Conservation (phyloP, 2,797 vertebrate genomes). For the Sylvilagus floridanus region DNA sequence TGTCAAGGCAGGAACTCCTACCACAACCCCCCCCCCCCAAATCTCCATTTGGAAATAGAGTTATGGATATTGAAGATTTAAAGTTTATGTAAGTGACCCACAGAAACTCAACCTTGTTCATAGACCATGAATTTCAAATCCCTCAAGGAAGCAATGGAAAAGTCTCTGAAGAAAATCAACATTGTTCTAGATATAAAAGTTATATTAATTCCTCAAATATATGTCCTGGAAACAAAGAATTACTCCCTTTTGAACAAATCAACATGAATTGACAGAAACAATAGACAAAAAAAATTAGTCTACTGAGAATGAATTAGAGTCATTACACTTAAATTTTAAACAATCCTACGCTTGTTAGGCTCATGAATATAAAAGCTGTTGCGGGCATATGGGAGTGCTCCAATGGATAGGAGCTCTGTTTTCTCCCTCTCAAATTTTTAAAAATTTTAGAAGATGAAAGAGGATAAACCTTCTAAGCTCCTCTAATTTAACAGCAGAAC, state of each 20-base stretch:
- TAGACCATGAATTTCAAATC: not conserved
- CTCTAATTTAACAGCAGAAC: not conserved
- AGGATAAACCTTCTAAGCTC: not conserved
- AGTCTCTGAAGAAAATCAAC: not conserved
- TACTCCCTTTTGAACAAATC: not conserved
- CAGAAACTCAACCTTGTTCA: not conserved
- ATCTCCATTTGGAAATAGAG: not conserved
- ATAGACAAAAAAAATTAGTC: constrained; percentile 14
- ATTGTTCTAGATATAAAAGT: not conserved
- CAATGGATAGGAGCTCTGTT: too few relatives aligned
- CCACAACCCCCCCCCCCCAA: not conserved
- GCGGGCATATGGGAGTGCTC: too few relatives aligned
- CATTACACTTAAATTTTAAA: not conserved
- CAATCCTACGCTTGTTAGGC: not conserved
- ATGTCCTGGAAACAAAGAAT: not conserved
- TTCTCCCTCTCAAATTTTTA: too few relatives aligned
- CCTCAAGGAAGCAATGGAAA: not conserved
- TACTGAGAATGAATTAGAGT: not conserved
- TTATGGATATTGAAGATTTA: not conserved
- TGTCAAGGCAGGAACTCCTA: not conserved
- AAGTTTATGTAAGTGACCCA: not conserved
- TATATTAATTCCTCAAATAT: constrained; percentile 24
- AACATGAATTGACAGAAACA: not conserved
- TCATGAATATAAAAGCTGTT: not conserved
- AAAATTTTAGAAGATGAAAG: too few relatives aligned